Evolutionary conservation across 2,888 invertebrate genomes (phyloP), one percentile per base, ranked within the genome.

Genomic region (Ormyrus rosae): DNA sequence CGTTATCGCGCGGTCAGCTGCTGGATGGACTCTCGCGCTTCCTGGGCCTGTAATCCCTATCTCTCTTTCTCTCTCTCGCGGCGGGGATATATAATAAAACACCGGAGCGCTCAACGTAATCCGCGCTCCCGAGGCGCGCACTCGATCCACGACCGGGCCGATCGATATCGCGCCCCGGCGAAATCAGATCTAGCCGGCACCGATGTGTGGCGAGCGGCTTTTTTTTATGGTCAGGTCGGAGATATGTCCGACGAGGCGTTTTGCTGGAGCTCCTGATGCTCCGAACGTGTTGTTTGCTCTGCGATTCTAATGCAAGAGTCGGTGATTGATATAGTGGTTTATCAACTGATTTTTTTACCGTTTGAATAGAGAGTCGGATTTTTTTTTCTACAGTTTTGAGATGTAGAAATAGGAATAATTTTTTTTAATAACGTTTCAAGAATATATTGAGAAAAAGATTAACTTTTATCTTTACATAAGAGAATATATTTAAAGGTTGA

Each of bases 31-130:
- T n/a, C 53, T 34, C 34, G 34, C 46, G 71, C n/a, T 11, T 34
- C 8, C 51, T 19, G 13, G 6, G 6, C 72, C 45, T 56, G 74
- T 53, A 75, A 75, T 75, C 34, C 53, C 11, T 60, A 58, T 70
- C 60, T 34, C 34, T 34, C 34, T 34, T 1, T 19, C 2, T 19
- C 34, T 34, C 34, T 34, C 34, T 13, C 13, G 10, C 13, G 56
- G 10, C 8, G 6, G 13, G 46, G 19, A 34, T 34, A 34, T 34
- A 61, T 68, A 34, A 34, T 58, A 69, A 79, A 69, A 70, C 58
- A 65, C 79, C 34, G 34, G 74, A 69, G 69, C 46, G 70, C 74
- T 64, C 51, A 74, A 70, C 69, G 53, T 79, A 74, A 79, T 79
- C 74, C 74, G 63, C 64, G 74, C 48, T 48, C 34, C 5, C 9